Evolutionary conservation across 2,113 vertebrate genomes (phyloP).

Genomic region (Neolamprologus variostigma): DNA sequence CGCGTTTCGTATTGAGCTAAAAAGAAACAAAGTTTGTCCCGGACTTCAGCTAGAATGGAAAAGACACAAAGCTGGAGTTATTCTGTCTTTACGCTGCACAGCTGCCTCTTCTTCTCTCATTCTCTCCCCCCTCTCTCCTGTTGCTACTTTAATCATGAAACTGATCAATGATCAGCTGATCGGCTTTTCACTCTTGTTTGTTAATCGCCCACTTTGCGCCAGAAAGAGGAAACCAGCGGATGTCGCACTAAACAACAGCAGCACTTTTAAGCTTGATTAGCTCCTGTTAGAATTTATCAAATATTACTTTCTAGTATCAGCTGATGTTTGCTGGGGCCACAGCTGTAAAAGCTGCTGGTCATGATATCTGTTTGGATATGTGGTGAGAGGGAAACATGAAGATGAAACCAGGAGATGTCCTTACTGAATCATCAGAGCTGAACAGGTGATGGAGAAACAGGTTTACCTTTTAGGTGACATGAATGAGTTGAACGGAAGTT

Average conservation of each 20-base stretch:
- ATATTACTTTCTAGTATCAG: not conserved
- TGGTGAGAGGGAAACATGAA: not conserved
- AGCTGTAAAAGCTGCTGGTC: no score
- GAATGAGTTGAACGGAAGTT: not conserved
- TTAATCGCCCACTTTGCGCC: fast-evolving
- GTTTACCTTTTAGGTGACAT: not conserved
- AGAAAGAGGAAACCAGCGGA: fast-evolving
- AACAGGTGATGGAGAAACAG: no score
- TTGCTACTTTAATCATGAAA: no score
- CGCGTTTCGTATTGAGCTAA: no score
- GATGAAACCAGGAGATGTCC: not conserved
- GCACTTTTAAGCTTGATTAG: not conserved
- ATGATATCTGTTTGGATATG: fast-evolving
- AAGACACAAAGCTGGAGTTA: no score
- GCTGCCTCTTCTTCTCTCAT: no score
- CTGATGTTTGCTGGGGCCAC: not conserved
- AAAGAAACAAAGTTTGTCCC: no score
- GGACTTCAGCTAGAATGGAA: no score
- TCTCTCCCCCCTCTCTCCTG: no score
- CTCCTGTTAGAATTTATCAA: fast-evolving
- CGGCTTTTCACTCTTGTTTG: fast-evolving
- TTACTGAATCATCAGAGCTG: not conserved
- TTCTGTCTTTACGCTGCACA: no score
- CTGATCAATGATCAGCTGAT: no score
- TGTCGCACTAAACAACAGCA: fast-evolving